Base-by-base conservation (phyloP, 2,113 vertebrate genomes). In the Cranoglanis bouderius region DNA sequence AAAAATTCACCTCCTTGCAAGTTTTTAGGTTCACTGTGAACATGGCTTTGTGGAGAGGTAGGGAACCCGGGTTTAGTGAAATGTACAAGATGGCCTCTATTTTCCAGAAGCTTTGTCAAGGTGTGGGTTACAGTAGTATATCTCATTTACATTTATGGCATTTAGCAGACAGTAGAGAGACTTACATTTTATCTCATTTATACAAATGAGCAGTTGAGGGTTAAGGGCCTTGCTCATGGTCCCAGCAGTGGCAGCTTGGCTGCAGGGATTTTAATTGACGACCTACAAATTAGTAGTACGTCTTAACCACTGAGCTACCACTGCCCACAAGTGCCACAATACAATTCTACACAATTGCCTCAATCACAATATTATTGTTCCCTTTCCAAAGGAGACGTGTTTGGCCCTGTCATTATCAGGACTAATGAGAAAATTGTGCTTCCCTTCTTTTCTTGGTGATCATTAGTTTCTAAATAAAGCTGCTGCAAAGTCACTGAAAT, bases 41-140 rank as follows among this genome's bases (percentile, higher is more conserved):
- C 89, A 88, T 91, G 91, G 89, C 85, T 89, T 91, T 82, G 40
- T 82, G 57, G 55, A 85, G 87, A 82, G 82, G 46, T 87, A 87
- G 65, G 85, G 32, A 85, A 78, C 49, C 43, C 18, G n/a, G 72
- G 32, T 70, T 90, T 40, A 90, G n/a, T 84, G 70, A 87, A 87
- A 65, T 84, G 82, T 57, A 72, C 72, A 85, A 90, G 53, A 77
- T 53, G 80, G 61, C 10, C 38, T 81, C 21, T 82, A 57, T 29
- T 81, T 86, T 72, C 35, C 29, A 43, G 61, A 82, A 86, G 63
- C 61, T 86, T 46, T 86, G 82, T 84, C 29, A 81, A 82, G 40
- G 61, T 63, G 55, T 67, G 43, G 57, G 65, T 74, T 72, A 88
- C 65, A 59, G 49, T 57, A 63, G n/a, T 82, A 81, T 57, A 55